Percentiles rank a stretch among this genome's conserved stretches.
These are phyloP conservation scores for Amblyjoppa fuscipennis DNA, from an alignment of 2,888 invertebrate genomes.

Conservation along the genomic window DNA sequence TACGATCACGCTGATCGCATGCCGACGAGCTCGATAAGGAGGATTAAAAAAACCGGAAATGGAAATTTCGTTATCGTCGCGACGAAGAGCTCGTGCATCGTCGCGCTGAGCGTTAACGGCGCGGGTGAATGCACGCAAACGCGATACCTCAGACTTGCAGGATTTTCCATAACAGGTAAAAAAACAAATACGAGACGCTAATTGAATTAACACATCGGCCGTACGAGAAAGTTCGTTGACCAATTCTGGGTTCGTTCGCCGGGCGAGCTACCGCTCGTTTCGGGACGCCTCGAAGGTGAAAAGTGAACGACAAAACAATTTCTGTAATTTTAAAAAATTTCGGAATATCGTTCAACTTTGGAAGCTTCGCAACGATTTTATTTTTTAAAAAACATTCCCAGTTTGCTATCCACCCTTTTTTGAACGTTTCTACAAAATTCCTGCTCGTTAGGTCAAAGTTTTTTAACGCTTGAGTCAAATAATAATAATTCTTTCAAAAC, in stretches of 20 bases:
- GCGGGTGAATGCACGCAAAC: conserved; percentile 71
- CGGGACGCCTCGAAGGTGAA: background rate
- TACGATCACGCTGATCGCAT: conserved; percentile 74
- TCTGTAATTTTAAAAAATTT: background rate
- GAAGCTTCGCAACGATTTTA: background rate
- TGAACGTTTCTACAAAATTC: no score
- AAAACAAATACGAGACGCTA: background rate
- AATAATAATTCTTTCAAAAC: no score
- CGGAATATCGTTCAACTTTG: background rate
- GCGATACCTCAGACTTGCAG: conserved; percentile 72
- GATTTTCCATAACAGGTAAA: conserved; percentile 80
- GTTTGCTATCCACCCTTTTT: no score
- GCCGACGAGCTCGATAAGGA: conserved; percentile 71
- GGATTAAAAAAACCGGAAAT: conserved; percentile 66
- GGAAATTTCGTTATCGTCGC: conserved; percentile 71
- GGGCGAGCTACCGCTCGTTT: background rate
- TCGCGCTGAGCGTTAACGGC: conserved; percentile 72
- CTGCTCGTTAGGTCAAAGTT: no score
- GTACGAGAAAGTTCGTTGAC: background rate
- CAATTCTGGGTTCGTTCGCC: background rate
- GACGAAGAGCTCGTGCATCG: conserved; percentile 75
- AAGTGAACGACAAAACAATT: background rate
- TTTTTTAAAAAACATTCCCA: background rate
- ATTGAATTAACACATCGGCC: background rate
- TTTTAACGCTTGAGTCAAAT: no score